Base-by-base conservation (phyloP, 64 coral and sea anemone genomes). In the Stylophora pistillata region DNA sequence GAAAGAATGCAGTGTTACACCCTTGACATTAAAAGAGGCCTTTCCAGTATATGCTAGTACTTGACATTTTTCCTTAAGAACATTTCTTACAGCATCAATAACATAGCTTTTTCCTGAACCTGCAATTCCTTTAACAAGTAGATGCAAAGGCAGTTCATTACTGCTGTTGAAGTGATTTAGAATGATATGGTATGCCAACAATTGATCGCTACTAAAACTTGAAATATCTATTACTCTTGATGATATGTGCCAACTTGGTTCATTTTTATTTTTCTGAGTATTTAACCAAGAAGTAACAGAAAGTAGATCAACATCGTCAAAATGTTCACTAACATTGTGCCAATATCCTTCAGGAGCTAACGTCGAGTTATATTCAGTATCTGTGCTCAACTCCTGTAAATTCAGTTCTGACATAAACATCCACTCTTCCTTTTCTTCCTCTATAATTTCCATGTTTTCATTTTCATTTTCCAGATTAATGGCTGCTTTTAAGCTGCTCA, bases 401-500 rank as follows among this genome's bases (percentile, higher is more conserved):
- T 91, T 91, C 54, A 91, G 64, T 91, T 91, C 89, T 91, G 89
- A 91, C 89, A 91, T 91, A 15, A 91, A 91, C 89, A 85, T 85
- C 89, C 89, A 91, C 74, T 91, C 89, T 85, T 85, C 78, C 76
- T 89, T 89, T 89, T 89, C 76, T 89, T 91, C 89, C 71, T 91
- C 89, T 64, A 85, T 85, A 85, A 47, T n/a, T 91, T 91, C 78
- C 85, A 64, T 84, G 25, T 83, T 56, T 55, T 85, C 30, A 62
- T 85, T 79, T 34, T 91, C 70, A 85, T 85, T 85, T 91, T 85
- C 54, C 85, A 91, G 65, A 57, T 91, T 82, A 52, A 91, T 64
- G 85, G 79, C 29, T 91, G 89, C 66, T 28, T 91, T 84, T 63
- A 91, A 76, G 89, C 26, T 73, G 37, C 81, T 30, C 89, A 85